phyloP scores from a whole-genome alignment of 2,888 invertebrate genomes.

The Pammene aurita region DNA sequence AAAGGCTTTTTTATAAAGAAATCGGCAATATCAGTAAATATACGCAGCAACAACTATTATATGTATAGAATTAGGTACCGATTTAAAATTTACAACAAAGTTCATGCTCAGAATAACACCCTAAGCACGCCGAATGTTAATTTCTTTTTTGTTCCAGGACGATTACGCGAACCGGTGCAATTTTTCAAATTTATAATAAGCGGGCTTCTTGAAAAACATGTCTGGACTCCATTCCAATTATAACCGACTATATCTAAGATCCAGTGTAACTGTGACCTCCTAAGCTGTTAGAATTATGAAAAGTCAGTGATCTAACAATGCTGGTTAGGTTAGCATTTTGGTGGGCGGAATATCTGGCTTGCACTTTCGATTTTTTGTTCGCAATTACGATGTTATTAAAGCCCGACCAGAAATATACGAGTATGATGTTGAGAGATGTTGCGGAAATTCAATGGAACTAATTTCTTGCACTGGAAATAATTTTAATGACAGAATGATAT shows the following conservation, averaged over 20 bases:
- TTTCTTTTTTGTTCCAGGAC: slow-evolving; percentile 22
- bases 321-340: background rate
- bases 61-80: no score
- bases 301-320: background rate
- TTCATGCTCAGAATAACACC: no score
- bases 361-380: slow-evolving; percentile 18
- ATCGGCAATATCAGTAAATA: no score
- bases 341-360: background rate
- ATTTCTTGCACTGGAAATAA: no score
- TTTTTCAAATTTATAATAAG: slow-evolving; percentile 40
- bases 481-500: no score
- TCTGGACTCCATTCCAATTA: slow-evolving; percentile 8
- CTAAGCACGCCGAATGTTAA: slow-evolving; percentile 21
- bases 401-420: no score
- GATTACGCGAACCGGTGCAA: slow-evolving; percentile 33
- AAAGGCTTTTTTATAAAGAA: no score
- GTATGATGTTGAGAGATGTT: no score
- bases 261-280: background rate
- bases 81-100: no score
- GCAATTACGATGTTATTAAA: slow-evolving; percentile 14
- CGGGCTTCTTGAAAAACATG: slow-evolving; percentile 31
- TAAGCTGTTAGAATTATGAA: background rate
- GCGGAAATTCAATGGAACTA: no score
- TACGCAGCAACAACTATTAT: no score
- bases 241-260: background rate